Evolutionary conservation across 2,888 invertebrate species (phyloP), one percentile per base, ranked within the genome.

Genomic region (Pimpla rufipes): DNA sequence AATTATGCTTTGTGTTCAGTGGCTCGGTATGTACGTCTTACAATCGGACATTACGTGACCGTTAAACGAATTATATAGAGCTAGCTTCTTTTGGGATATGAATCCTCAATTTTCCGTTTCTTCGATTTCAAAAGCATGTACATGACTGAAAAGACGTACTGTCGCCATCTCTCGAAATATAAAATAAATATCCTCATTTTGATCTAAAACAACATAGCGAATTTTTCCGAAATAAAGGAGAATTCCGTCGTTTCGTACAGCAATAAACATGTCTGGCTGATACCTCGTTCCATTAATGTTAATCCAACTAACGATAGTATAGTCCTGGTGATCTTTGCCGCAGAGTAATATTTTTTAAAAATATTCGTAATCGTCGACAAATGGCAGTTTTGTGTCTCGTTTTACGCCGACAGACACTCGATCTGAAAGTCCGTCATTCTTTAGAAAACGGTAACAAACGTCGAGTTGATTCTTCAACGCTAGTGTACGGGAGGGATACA

Each of bases 21-120:
- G 45, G 45, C 45, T 45, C 45, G 45, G 45, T 45, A 45, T n/a
- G 45, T 45, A 45, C 45, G n/a, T 45, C n/a, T 45, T 45, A 45
- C 11, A 45, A 45, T 45, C 45, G 45, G 45, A 45, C 45, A 45
- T 45, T 45, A 45, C 45, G 45, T 45, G 45, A 2, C 45, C 45
- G 45, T 45, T 45, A 45, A 13, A 45, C 45, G 45, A 45, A 45
- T 45, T 45, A 45, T 45, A 45, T 45, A 45, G 4, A 7, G 45
- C 45, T 45, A 45, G 45, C n/a, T 45, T 45, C 45, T 45, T 45
- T 45, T 45, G 45, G 45, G 45, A 45, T 45, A 45, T 45, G 45
- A 45, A 45, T 45, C 45, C 45, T 7, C 45, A 45, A 13, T 45
- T 45, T 45, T 45, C 45, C 45, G 45, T 45, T 45, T 45, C 45